Percentiles rank a stretch among this genome's conserved stretches.
phyloP scores from a whole-genome alignment of 2,113 vertebrate genomes.

The Symphodus melops region DNA sequence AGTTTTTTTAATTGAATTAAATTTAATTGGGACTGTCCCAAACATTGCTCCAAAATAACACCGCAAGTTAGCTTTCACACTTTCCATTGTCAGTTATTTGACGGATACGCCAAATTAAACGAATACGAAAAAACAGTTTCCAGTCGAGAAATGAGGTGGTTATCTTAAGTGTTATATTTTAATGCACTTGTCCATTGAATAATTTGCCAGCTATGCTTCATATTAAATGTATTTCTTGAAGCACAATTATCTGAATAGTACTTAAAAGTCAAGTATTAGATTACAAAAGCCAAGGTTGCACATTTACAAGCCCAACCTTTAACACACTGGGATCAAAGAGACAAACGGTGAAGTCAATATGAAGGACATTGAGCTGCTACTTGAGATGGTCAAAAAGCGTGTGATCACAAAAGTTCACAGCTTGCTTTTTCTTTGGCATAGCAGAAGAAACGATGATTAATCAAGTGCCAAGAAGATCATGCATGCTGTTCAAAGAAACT shows the following conservation, averaged over 20 bases:
- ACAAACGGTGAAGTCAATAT: neutral
- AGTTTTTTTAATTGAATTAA: no score
- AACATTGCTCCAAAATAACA: no score
- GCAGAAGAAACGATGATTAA: slow-evolving; percentile 39
- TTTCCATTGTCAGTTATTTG: no score
- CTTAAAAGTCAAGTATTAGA: neutral
- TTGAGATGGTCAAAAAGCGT: neutral
- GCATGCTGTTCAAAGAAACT: neutral
- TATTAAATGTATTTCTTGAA: neutral
- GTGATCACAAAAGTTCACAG: neutral
- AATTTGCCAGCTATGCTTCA: neutral
- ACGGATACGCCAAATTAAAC: no score
- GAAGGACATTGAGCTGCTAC: neutral
- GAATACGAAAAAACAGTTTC: no score
- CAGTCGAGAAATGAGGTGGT: no score
- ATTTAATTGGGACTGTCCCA: no score
- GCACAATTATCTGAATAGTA: neutral
- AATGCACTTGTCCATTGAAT: no score
- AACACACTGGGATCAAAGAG: neutral
- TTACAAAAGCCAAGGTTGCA: neutral
- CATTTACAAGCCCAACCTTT: neutral
- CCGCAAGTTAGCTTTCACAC: no score
- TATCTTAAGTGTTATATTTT: no score
- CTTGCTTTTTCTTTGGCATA: slow-evolving; percentile 3
- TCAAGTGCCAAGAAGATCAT: neutral